Evolutionary conservation across 2,113 vertebrate genomes (phyloP).

Genomic region (Oophaga pumilio): DNA sequence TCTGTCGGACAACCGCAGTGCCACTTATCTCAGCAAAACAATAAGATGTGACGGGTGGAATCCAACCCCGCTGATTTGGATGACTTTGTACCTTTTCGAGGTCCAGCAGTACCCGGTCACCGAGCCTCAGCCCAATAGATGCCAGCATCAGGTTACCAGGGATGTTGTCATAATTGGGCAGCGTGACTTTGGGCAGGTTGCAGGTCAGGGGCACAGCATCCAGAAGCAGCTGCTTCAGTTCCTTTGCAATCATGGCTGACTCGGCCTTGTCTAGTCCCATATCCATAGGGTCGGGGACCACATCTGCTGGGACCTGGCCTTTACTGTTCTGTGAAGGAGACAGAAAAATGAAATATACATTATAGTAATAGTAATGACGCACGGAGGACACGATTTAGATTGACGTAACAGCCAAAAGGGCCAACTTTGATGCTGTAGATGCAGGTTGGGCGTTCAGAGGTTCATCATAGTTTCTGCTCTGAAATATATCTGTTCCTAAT

Average conservation of each 20-base stretch:
- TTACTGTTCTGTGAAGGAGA: slow-evolving; percentile 79
- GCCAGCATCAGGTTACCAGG: slow-evolving; percentile 89
- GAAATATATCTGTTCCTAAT: too few species aligned
- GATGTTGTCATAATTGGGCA: slow-evolving; percentile 93
- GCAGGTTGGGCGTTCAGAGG: too few species aligned
- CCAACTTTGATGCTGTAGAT: neutral
- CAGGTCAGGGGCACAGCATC: slow-evolving; percentile 88
- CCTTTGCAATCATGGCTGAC: slow-evolving; percentile 87
- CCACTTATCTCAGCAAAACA: neutral
- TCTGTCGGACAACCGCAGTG: too few species aligned
- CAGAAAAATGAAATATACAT: neutral
- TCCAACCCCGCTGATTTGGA: neutral
- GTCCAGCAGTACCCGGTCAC: slow-evolving; percentile 81
- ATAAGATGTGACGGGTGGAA: too few species aligned
- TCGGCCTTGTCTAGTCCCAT: slow-evolving; percentile 91
- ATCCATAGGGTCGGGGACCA: slow-evolving; percentile 92
- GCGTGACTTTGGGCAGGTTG: slow-evolving; percentile 84
- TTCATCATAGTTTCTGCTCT: too few species aligned
- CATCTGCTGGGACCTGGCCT: slow-evolving; percentile 84
- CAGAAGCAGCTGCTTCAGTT: slow-evolving; percentile 83
- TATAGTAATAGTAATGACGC: too few species aligned
- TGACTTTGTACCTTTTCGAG: slow-evolving; percentile 78
- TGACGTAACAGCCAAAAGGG: neutral
- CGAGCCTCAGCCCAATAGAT: slow-evolving; percentile 84
- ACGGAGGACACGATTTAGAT: neutral